phyloP scores from a whole-genome alignment of 2,113 vertebrate genomes.

The Galemys pyrenaicus region DNA sequence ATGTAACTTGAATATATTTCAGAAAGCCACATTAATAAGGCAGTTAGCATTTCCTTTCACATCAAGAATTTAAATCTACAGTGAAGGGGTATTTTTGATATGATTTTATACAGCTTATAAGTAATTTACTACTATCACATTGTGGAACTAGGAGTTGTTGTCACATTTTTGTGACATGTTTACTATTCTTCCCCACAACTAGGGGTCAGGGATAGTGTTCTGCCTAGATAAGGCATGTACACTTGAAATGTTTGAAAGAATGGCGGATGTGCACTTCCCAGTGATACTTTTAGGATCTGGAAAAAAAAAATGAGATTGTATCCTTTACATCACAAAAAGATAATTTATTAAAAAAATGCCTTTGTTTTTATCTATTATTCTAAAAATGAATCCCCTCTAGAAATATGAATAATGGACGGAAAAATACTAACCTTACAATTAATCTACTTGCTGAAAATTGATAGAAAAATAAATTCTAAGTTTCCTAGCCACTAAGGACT shows the following conservation, averaged over 20 bases:
- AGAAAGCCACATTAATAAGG: background rate
- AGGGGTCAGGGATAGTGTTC: background rate
- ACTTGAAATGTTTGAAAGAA: background rate
- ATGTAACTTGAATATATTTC: background rate
- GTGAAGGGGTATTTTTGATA: background rate
- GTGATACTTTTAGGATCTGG: slow-evolving; percentile 3
- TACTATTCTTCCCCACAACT: background rate
- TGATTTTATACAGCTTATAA: background rate
- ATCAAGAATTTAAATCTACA: background rate
- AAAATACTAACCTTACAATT: slow-evolving; percentile 1
- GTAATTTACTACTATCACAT: background rate
- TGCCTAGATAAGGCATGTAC: background rate
- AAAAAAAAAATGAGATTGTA: slow-evolving; percentile 32
- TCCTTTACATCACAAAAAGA: slow-evolving; percentile 9
- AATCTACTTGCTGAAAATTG: background rate
- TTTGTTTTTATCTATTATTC: background rate
- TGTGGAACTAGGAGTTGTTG: background rate
- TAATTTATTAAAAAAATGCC: background rate
- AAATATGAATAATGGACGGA: background rate
- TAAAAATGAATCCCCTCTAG: background rate
- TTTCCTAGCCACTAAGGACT: background rate
- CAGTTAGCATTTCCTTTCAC: background rate
- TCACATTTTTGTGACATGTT: slow-evolving; percentile 10
- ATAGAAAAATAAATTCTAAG: slow-evolving; percentile 20
- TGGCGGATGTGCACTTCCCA: background rate